phyloP scores from a whole-genome alignment of 2,888 invertebrate genomes.

The Eupithecia centaureata region DNA sequence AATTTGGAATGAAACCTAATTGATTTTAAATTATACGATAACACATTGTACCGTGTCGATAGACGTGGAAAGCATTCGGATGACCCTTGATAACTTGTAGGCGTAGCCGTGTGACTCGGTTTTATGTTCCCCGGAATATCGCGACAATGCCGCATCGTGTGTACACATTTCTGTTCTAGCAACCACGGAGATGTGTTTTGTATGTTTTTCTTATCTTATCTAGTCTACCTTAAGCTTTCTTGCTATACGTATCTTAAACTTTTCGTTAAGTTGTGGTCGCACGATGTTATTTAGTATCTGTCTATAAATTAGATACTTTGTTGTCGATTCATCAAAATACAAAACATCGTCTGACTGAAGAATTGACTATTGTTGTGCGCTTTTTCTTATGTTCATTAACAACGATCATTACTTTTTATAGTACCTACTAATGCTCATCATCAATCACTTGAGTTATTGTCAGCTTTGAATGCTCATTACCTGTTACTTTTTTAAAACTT shows the following conservation, averaged over 20 bases:
- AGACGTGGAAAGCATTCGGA: conserved; percentile 59
- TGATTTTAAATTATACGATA: conserved; percentile 64
- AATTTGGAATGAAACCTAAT: conserved; percentile 60
- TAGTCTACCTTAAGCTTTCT: conserved; percentile 31
- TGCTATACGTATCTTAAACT: conserved; percentile 24
- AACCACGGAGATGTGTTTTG: conserved; percentile 29
- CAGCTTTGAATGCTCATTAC: conserved; percentile 39
- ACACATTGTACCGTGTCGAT: conserved; percentile 55
- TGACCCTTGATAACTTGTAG: conserved; percentile 54
- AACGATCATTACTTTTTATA: conserved; percentile 38
- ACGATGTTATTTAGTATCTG: conserved; percentile 22
- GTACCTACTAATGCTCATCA: conserved; percentile 40
- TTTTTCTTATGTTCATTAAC: conserved; percentile 41
- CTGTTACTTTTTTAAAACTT: conserved; percentile 18
- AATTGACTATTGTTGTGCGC: conserved; percentile 33
- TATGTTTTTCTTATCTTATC: conserved; percentile 32
- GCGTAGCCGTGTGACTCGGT: conserved; percentile 48
- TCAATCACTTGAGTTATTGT: conserved; percentile 44
- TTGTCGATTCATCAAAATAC: conserved; percentile 30
- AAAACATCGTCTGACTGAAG: conserved; percentile 26
- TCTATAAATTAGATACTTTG: conserved; percentile 10
- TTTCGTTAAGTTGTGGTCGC: conserved; percentile 20
- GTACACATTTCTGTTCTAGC: conserved; percentile 41
- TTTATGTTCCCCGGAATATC: conserved; percentile 44
- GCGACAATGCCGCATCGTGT: conserved; percentile 36